Evolutionary conservation across 53 echinoderm and acorn worm species (phyloP), one percentile per base, ranked within the genome.

Genomic region (Henricia sp.): DNA sequence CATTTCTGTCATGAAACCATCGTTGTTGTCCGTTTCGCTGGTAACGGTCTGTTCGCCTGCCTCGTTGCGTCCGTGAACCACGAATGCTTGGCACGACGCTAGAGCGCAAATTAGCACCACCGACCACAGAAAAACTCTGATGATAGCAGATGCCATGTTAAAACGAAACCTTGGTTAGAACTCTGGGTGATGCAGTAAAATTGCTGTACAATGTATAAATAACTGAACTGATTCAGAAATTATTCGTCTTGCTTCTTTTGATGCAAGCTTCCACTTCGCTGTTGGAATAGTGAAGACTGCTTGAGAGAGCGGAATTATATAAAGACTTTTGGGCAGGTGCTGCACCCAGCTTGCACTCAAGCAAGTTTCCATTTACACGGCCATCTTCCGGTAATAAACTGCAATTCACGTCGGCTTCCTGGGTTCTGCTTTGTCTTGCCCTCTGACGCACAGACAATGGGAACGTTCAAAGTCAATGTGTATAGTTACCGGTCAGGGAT

Each of bases 1-100:
- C 56, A 19, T 73, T 53, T 73, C 54, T 24, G 73, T 20, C 19
- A 73, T 19, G 37, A 13, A 53, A 52, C 23, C 26, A 21, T 73
- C 73, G 36, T 52, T 23, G 19, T 4, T n/a, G 10, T 55, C 12
- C 13, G 12, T 23, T 4, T 20, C 11, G 20, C 12, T 4, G 4
- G 55, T 9, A 4, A 17, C 8, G 6, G 19, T 24, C 20, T 19
- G 4, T 24, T 55, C 10, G 6, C 8, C 20, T 24, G 4, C 71
- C 38, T 36, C 27, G 27, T 44, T 41, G 25, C 62, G 63, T 8
- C 30, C 58, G 17, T n/a, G 23, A 50, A 64, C 23, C n/a, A n/a
- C 32, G 34, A 11, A 9, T 16, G 64, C 80, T 44, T 44, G 63
- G 13, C 46, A 80, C 27, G 50, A 50, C 10, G 60, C 64, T 34